Percentiles rank a stretch among this genome's conserved stretches.
These are phyloP conservation scores for Siphonodentalium dalli DNA, from an alignment of 2,888 invertebrate genomes.

Conservation along the genomic window DNA sequence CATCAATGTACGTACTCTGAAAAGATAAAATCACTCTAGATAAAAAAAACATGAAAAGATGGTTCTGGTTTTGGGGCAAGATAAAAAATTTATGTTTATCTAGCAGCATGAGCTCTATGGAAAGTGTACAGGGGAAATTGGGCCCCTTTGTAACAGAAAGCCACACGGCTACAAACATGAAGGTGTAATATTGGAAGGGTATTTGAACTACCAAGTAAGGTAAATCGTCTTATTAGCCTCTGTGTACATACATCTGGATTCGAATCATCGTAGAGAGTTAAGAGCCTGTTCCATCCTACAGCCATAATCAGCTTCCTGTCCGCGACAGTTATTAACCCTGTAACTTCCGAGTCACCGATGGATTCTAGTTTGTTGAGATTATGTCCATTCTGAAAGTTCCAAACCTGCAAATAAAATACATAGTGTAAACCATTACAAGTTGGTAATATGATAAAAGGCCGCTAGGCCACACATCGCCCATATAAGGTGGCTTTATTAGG, in stretches of 20 bases:
- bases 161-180: too few relatives aligned
- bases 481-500: too few relatives aligned
- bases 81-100: not conserved
- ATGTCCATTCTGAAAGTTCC: conserved; percentile 65
- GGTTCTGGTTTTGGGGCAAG: not conserved
- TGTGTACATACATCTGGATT: conserved; percentile 57
- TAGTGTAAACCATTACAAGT: too few relatives aligned
- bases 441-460: too few relatives aligned
- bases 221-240: too few relatives aligned
- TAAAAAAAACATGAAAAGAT: not conserved
- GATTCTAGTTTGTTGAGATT: conserved; percentile 61
- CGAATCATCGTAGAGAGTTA: conserved; percentile 58
- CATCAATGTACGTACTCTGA: conserved; percentile 57
- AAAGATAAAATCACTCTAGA: not conserved
- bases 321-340: conserved; percentile 56
- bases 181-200: not conserved
- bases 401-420: conserved; percentile 44
- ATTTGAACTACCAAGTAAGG: too few relatives aligned
- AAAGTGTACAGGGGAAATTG: not conserved
- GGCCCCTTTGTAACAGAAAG: too few relatives aligned
- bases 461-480: too few relatives aligned
- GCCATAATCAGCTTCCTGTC: conserved; percentile 60
- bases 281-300: conserved; percentile 62
- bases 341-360: conserved; percentile 60
- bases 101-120: not conserved